Percentiles rank a stretch among this genome's conserved stretches.
These are phyloP conservation scores for Tupaia tana DNA, from an alignment of 2,113 vertebrate genomes.

Conservation along the genomic window DNA sequence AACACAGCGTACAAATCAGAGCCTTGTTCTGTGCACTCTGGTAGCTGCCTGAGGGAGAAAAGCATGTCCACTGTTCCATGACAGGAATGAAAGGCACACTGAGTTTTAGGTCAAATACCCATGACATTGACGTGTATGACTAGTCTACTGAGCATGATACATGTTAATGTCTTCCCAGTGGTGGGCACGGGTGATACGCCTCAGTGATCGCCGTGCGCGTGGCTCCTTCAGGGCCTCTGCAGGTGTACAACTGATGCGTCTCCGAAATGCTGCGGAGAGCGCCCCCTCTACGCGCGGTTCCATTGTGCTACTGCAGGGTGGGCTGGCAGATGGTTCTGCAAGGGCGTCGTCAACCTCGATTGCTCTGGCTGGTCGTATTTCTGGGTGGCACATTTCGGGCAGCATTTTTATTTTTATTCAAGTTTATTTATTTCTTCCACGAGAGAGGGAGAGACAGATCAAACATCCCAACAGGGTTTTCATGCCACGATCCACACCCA, in stretches of 20 bases:
- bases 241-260: not conserved
- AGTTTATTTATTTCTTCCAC: too few species aligned
- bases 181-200: constrained; percentile 32
- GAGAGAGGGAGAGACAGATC: too few species aligned
- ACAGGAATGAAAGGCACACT: constrained; percentile 70
- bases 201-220: constrained; percentile 14
- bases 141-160: constrained; percentile 58
- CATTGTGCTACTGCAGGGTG: not conserved
- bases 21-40: not conserved
- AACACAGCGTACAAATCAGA: constrained; percentile 41
- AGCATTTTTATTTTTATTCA: not conserved
- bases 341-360: not conserved
- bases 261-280: not conserved
- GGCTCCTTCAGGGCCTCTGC: not conserved
- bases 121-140: constrained; percentile 67
- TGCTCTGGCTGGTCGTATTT: not conserved
- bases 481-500: too few species aligned
- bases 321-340: not conserved
- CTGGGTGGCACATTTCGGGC: not conserved
- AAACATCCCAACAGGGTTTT: too few species aligned
- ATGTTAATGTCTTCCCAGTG: constrained; percentile 68
- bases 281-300: not conserved
- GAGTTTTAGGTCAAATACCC: constrained; percentile 72
- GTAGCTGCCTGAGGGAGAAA: constrained; percentile 61
- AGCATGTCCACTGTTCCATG: constrained; percentile 72